Percentiles rank a stretch among this genome's conserved stretches.
phyloP scores from a whole-genome alignment of 2,113 vertebrate genomes.

The Lynx canadensis region DNA sequence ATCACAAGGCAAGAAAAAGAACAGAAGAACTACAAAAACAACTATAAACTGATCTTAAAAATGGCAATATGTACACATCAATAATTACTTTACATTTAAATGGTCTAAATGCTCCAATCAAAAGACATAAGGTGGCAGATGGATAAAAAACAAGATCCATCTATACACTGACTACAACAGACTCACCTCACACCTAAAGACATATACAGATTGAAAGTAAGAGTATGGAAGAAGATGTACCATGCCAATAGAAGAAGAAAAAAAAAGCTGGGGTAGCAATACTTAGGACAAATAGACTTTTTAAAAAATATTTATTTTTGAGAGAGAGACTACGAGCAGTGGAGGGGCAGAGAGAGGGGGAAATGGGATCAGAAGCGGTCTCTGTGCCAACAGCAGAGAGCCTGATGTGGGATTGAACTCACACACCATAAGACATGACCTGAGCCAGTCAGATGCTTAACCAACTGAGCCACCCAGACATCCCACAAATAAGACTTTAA shows the following conservation, averaged over 20 bases:
- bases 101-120: not conserved
- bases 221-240: not conserved
- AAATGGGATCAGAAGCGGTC: too few species aligned
- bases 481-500: not conserved
- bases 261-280: not conserved
- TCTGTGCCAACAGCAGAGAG: too few species aligned
- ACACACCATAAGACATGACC: too few species aligned
- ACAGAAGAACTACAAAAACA: not conserved
- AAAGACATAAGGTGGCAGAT: not conserved
- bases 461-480: too few species aligned
- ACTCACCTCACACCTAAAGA: not conserved
- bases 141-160: not conserved
- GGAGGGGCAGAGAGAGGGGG: too few species aligned
- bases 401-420: too few species aligned
- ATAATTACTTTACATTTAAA: not conserved
- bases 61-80: not conserved
- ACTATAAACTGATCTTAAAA: not conserved
- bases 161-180: not conserved
- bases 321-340: too few species aligned
- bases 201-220: not conserved
- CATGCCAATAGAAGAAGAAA: not conserved
- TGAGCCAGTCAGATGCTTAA: too few species aligned
- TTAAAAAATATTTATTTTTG: too few species aligned
- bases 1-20: not conserved
- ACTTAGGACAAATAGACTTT: not conserved